Evolutionary conservation across 2,888 invertebrate species (phyloP), one percentile per base, ranked within the genome.

Genomic region (Smittia aterrima): DNA sequence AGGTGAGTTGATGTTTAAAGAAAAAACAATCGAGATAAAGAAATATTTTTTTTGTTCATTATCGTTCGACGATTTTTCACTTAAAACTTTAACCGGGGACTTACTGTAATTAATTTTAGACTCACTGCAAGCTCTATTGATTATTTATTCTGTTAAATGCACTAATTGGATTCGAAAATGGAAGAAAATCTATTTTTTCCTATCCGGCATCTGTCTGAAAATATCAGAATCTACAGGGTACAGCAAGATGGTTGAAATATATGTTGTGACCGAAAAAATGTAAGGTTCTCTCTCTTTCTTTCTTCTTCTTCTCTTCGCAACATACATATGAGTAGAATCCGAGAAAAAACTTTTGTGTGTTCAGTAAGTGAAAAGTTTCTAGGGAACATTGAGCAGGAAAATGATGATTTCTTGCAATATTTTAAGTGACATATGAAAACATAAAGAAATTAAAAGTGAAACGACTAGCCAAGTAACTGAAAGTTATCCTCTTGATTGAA

Each of bases 161-260:
- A 32, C 32, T 32, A 32, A 32, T 32, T 32, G 32, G 32, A 32
- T 32, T 32, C 9, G 9, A 32, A 32, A 32, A 32, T 3, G 3
- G 32, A 32, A 32, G 32, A 32, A 32, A 47, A 47, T 47, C 47
- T 47, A 47, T 47, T 47, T 32, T 47, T 47, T 47, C 47, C 16
- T 47, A 16, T 47, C 47, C 47, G 47, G 47, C 47, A 47, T 47
- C 47, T 11, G 47, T 47, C 47, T 47, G 47, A 47, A 16, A 47
- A 47, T 47, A 7, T 38, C n/a, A n/a, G n/a, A n/a, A n/a, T 47
- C 11, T 47, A 47, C 47, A 38, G 9, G 38, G 16, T 16, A 47
- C 47, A 47, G 47, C 47, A 47, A 47, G 47, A 47, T 47, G 47
- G 47, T 47, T 47, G 47, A 47, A 47, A 47, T 47, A 47, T 47